phyloP scores from a whole-genome alignment of 2,888 invertebrate species.

The Sicus ferrugineus region DNA sequence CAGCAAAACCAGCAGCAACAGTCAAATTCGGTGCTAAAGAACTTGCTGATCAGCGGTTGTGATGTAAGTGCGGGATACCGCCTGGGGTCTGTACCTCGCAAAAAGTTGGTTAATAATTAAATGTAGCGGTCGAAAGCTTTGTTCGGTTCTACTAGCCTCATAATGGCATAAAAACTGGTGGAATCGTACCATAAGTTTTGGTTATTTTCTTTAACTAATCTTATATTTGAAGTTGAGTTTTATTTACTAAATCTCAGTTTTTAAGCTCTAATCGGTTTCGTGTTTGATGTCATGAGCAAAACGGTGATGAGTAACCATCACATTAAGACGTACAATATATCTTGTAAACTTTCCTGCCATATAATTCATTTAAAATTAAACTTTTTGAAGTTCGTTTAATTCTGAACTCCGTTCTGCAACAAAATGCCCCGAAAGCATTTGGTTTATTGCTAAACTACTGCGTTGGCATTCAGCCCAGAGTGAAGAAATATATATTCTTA shows the following conservation, averaged over 20 bases:
- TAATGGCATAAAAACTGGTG: no score
- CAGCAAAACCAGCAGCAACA: conserved; percentile 51
- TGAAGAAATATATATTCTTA: background rate
- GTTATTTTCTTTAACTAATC: no score
- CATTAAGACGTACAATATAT: no score
- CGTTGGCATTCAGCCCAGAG: background rate
- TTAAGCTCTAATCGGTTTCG: background rate
- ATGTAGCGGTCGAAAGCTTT: background rate
- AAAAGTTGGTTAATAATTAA: conserved; percentile 63
- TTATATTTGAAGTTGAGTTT: no score
- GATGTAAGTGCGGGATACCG: conserved; percentile 94
- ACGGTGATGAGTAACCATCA: no score
- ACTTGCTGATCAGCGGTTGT: conserved; percentile 93
- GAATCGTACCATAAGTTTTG: no score
- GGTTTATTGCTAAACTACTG: background rate
- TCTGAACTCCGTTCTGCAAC: no score
- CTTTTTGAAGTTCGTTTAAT: no score
- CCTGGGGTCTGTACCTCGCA: conserved; percentile 74
- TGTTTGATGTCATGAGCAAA: no score
- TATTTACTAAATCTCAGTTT: no score
- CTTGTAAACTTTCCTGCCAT: no score
- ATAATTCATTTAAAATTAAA: no score
- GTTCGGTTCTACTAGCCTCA: background rate
- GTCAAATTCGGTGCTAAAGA: conserved; percentile 79
- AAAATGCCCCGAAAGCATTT: background rate